Evolutionary conservation across 2,797 vertebrate genomes (phyloP).

Genomic region (Takifugu ocellatus): DNA sequence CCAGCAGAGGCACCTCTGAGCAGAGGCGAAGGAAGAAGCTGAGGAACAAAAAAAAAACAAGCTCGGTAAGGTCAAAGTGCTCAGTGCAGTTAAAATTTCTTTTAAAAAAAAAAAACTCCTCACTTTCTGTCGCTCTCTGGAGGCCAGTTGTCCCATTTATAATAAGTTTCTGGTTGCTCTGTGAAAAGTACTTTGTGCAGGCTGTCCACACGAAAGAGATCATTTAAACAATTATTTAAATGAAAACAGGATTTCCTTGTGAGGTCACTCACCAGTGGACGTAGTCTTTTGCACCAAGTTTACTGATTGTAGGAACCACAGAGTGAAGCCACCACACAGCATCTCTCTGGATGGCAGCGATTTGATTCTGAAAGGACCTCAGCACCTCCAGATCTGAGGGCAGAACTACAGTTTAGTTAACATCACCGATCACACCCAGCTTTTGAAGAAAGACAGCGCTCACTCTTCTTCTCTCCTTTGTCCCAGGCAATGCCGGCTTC

Average conservation of each 20-base stretch:
- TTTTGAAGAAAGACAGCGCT: constrained; percentile 30
- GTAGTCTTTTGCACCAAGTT: constrained; percentile 91
- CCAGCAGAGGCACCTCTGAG: constrained; percentile 95
- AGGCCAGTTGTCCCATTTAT: constrained; percentile 99
- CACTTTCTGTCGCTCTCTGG: constrained; percentile 98
- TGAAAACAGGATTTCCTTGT: neutral
- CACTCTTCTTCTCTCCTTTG: constrained; percentile 99
- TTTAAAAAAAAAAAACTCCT: constrained; percentile 48
- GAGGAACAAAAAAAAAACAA: neutral
- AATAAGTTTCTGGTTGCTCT: constrained; percentile 97
- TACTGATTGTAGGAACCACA: constrained; percentile 94
- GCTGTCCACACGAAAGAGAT: constrained; percentile 61
- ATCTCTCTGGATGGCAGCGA: constrained; percentile 93
- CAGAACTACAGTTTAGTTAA: neutral
- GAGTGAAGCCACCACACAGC: constrained; percentile 99
- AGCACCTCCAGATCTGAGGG: constrained; percentile 88
- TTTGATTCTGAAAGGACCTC: constrained; percentile 95
- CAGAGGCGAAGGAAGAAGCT: constrained; percentile 98
- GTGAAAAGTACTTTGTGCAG: constrained; percentile 99
- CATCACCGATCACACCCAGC: too few species aligned
- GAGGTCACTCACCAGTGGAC: constrained; percentile 86
- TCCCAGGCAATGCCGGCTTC: constrained; percentile 97
- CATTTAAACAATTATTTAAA: neutral
- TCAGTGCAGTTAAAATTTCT: neutral
- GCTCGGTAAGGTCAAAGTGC: neutral